Evolutionary conservation across 2,113 vertebrate genomes (phyloP).

Genomic region (Myotis davidii): DNA sequence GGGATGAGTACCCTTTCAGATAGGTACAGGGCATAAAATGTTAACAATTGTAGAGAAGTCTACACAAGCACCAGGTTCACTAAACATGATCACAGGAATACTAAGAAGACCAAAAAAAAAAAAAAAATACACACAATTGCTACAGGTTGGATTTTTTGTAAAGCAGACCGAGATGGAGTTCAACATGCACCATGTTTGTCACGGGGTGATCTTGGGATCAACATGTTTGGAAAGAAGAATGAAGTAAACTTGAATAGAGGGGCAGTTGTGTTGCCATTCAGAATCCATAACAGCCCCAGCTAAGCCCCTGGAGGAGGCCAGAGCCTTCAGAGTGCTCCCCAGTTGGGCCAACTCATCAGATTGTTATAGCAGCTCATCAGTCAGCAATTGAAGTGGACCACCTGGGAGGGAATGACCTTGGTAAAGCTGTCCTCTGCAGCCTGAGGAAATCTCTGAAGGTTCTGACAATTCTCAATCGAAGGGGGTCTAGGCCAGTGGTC

Average conservation of each 20-base stretch:
- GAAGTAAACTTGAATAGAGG: neutral
- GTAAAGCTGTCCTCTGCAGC: neutral
- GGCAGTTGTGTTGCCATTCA: neutral
- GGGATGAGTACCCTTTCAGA: neutral
- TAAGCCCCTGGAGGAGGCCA: neutral
- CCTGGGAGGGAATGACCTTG: neutral
- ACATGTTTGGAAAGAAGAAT: neutral
- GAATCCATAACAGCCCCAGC: neutral
- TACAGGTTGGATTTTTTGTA: constrained; percentile 23
- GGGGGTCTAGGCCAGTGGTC: too few relatives aligned
- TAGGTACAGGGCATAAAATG: constrained; percentile 31
- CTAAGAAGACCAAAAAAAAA: constrained; percentile 41
- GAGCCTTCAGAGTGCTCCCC: constrained; percentile 10
- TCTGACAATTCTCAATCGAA: neutral
- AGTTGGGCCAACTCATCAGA: neutral
- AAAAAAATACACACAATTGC: neutral
- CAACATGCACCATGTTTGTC: neutral
- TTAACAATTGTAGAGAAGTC: neutral
- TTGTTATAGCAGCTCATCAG: neutral
- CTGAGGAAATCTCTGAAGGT: neutral
- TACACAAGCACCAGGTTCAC: neutral
- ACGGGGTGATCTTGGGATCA: neutral
- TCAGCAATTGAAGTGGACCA: neutral
- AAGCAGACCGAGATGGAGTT: neutral
- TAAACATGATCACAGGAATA: constrained; percentile 10